Base-by-base conservation (phyloP, 2,888 invertebrate genomes). In the Zaprionus bogoriensis region DNA sequence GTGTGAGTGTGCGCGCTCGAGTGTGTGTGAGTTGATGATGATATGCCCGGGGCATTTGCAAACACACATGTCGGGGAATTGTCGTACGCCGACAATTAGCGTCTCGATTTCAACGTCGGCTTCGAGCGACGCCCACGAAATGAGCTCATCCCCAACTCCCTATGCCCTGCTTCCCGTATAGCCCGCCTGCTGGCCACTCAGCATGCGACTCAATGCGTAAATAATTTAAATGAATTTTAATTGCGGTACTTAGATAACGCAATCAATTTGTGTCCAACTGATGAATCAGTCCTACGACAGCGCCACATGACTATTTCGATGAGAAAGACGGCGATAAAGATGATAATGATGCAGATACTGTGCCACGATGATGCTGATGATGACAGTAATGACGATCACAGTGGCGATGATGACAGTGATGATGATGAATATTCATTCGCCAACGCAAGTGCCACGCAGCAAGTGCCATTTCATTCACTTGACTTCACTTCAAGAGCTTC, bases 211-310 rank as follows among this genome's bases (percentile, higher is more conserved):
- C 62, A 48, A 76, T 71, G 75, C 57, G 68, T 48, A 65, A 68
- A 66, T 67, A 62, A 61, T 80, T 80, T 73, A 20, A 70, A 79
- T 79, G 80, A 76, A 80, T 79, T 86, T 83, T 73, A 86, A 79
- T 86, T 79, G 87, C 61, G 25, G 62, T 48, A 69, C 59, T 79
- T 83, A 67, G 86, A 82, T 76, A 79, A 64, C 52, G 71, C 60
- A 67, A 77, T 77, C 58, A 74, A 66, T 77, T 70, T 64, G 51
- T 75, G 57, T 22, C 60, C 58, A 72, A 61, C 66, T 55, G 79
- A 67, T 77, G 82, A 81, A 74, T 77, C 75, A 81, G 70, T 59
- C 69, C 19, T 19, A 25, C 41, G 20, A 39, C 28, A 58, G 39
- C 53, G 46, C 23, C 48, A 41, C 51, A 54, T 51, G 50, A 48